phyloP scores from a whole-genome alignment of 2,797 vertebrate species.

The Thaleichthys pacificus region DNA sequence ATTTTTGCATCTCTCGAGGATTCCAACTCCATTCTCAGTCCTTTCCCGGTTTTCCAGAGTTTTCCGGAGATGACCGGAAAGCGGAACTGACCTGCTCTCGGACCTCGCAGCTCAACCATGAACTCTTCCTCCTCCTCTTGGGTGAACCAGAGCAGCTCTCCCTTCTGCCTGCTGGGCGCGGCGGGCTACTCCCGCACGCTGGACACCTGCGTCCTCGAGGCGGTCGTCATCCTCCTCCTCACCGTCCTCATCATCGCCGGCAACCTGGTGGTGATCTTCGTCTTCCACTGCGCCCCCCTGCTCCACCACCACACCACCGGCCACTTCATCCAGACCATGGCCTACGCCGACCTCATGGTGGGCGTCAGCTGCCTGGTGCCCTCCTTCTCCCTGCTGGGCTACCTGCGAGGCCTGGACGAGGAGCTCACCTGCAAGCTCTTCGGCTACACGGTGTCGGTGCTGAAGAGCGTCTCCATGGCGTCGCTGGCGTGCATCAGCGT shows the following conservation, averaged over 20 bases:
- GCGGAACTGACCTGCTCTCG: slow-evolving; percentile 31
- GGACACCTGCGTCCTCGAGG: slow-evolving; percentile 90
- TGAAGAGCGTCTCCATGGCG: slow-evolving; percentile 96
- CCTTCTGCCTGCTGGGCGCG: slow-evolving; percentile 86
- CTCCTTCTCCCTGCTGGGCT: slow-evolving; percentile 87
- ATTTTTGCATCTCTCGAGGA: no score
- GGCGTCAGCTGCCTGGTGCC: slow-evolving; percentile 92
- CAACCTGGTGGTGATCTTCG: slow-evolving; percentile 92
- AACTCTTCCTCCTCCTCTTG: slow-evolving; percentile 61
- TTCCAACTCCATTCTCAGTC: no score
- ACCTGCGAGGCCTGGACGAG: slow-evolving; percentile 80
- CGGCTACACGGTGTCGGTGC: slow-evolving; percentile 90
- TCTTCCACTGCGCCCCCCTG: slow-evolving; percentile 95
- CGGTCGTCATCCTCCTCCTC: slow-evolving; percentile 87
- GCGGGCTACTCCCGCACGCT: slow-evolving; percentile 82
- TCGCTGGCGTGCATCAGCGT: slow-evolving; percentile 93
- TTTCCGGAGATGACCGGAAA: slow-evolving; percentile 12
- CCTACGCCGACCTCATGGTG: slow-evolving; percentile 92
- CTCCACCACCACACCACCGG: slow-evolving; percentile 94
- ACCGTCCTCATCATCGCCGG: slow-evolving; percentile 91
- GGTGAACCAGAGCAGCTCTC: slow-evolving; percentile 76
- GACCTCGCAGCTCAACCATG: slow-evolving; percentile 53
- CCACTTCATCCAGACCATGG: slow-evolving; percentile 97
- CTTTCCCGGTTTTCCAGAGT: background rate
- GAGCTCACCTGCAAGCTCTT: slow-evolving; percentile 87